Percentiles rank a stretch among this genome's conserved stretches.
These are phyloP conservation scores for Chaetodon auriga DNA, from an alignment of 2,113 vertebrate species.

Conservation along the genomic window DNA sequence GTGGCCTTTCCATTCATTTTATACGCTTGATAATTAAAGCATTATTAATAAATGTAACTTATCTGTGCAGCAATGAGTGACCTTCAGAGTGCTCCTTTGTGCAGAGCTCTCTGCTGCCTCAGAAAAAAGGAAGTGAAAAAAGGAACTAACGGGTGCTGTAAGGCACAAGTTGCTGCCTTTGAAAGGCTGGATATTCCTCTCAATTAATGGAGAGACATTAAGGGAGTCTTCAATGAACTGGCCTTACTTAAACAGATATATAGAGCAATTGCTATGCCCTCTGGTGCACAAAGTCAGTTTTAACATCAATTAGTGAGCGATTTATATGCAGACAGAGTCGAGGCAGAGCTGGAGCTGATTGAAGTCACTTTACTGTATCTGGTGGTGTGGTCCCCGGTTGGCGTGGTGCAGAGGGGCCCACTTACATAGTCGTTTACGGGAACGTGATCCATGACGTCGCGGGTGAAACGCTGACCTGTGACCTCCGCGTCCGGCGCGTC, in stretches of 20 bases:
- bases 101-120: conserved; percentile 52
- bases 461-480: conserved; percentile 79
- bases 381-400: conserved; percentile 32
- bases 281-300: conserved; percentile 83
- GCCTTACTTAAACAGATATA: conserved; percentile 87
- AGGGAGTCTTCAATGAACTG: conserved; percentile 84
- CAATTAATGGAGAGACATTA: conserved; percentile 85
- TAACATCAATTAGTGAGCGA: conserved; percentile 85
- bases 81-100: conserved; percentile 75
- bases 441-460: conserved; percentile 78
- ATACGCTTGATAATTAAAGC: conserved; percentile 80
- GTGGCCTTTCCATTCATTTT: conserved; percentile 62
- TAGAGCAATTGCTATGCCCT: conserved; percentile 85
- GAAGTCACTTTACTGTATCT: conserved; percentile 65
- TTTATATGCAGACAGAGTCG: conserved; percentile 81
- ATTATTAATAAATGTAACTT: conserved; percentile 78
- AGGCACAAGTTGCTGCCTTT: conserved; percentile 81
- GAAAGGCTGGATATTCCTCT: conserved; percentile 84
- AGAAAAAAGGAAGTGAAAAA: conserved; percentile 64
- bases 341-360: conserved; percentile 65
- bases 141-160: conserved; percentile 66
- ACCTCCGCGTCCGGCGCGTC: conserved; percentile 72
- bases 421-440: conserved; percentile 85
- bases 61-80: conserved; percentile 77
- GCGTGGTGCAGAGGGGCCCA: conserved; percentile 26